Conservation (phyloP, 2,797 vertebrate genomes). For the Linurgus olivaceus region DNA sequence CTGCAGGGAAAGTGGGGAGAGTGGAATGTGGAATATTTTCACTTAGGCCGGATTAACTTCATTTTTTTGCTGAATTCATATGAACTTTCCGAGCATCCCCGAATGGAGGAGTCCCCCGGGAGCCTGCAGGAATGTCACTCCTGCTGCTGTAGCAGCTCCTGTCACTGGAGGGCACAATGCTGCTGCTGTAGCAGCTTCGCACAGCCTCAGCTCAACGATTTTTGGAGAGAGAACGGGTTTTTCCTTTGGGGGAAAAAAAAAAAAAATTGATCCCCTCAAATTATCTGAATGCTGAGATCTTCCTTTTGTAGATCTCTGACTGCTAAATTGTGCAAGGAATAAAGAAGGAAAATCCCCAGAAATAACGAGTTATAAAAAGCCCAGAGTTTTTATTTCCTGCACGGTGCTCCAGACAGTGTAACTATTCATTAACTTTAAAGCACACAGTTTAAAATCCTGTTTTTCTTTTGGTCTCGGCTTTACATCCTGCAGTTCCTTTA, state of each 20-base stretch:
- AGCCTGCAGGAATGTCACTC: neutral
- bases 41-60: neutral
- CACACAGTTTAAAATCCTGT: slow-evolving; percentile 25
- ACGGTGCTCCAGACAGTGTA: neutral
- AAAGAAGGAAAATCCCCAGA: neutral
- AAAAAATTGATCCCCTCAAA: neutral
- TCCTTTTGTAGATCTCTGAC: neutral
- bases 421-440: slow-evolving; percentile 53
- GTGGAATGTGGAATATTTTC: neutral
- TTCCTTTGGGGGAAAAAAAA: neutral
- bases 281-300: neutral
- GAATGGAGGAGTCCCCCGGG: neutral
- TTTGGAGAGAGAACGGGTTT: neutral
- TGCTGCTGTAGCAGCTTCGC: neutral
- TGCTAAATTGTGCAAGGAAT: neutral
- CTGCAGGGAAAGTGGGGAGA: neutral
- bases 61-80: neutral
- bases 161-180: slow-evolving; percentile 62
- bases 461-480: slow-evolving; percentile 45
- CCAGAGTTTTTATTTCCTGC: slow-evolving; percentile 15
- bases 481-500: slow-evolving; percentile 37
- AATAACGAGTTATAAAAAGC: neutral
- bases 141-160: slow-evolving; percentile 30
- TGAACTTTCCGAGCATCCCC: neutral
- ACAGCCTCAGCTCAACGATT: neutral